phyloP scores from a whole-genome alignment of 2,888 invertebrate genomes.

The Macroteleia sp. region DNA sequence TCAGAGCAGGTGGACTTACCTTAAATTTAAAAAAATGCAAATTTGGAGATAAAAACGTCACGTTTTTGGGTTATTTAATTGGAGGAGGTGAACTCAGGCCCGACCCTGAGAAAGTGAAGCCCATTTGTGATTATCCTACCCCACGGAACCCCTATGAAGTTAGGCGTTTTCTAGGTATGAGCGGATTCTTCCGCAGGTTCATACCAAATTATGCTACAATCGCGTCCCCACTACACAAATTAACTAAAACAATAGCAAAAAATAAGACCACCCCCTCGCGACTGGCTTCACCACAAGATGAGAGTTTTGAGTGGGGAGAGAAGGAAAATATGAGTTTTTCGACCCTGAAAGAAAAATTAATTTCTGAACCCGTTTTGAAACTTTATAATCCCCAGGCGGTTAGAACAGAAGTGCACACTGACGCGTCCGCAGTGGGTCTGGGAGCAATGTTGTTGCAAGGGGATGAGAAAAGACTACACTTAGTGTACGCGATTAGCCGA shows the following conservation, averaged over 20 bases:
- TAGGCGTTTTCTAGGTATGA: too few relatives aligned
- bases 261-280: too few relatives aligned
- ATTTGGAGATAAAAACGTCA: background rate
- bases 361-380: slow-evolving; percentile 21
- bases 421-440: slow-evolving; percentile 55
- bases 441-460: slow-evolving; percentile 61
- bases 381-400: slow-evolving; percentile 27
- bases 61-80: background rate
- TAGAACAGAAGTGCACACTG: slow-evolving; percentile 59
- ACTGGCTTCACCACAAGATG: too few relatives aligned
- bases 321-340: too few relatives aligned
- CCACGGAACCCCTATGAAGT: too few relatives aligned
- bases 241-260: too few relatives aligned
- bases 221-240: too few relatives aligned
- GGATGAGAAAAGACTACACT: slow-evolving; percentile 26
- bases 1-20: slow-evolving; percentile 62
- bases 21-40: slow-evolving; percentile 10
- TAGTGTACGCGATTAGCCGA: slow-evolving; percentile 68
- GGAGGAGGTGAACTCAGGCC: too few relatives aligned
- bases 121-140: too few relatives aligned
- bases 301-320: too few relatives aligned
- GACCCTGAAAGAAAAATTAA: background rate
- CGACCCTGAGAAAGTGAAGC: too few relatives aligned
- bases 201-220: too few relatives aligned
- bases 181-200: background rate